These are phyloP conservation scores for Chaetodon trifascialis DNA, from an alignment of 2,113 vertebrate species.

Conservation along the genomic window DNA sequence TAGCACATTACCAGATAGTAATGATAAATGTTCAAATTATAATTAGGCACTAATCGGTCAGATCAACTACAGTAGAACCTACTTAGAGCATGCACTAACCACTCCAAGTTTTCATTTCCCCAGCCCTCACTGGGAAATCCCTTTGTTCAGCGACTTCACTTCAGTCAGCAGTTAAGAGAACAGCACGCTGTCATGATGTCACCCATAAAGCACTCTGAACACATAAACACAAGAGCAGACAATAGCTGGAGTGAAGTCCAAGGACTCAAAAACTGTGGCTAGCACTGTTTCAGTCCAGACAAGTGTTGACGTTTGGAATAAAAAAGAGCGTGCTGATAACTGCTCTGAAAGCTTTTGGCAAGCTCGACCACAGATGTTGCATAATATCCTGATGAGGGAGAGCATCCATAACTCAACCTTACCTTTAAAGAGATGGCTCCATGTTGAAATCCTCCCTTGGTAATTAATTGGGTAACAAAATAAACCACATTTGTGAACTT, in stretches of 20 bases:
- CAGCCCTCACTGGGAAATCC: slow-evolving; percentile 37
- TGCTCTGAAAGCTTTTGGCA: slow-evolving; percentile 22
- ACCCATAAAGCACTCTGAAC: slow-evolving; percentile 10
- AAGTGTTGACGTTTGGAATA: slow-evolving; percentile 25
- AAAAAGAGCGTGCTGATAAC: slow-evolving; percentile 15
- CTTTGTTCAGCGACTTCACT: slow-evolving; percentile 22
- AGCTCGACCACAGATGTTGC: slow-evolving; percentile 7
- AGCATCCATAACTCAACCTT: neutral
- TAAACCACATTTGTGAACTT: neutral
- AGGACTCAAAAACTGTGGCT: slow-evolving; percentile 1
- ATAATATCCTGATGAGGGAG: slow-evolving; percentile 7
- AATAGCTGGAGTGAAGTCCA: neutral
- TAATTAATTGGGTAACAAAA: neutral
- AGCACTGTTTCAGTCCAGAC: neutral
- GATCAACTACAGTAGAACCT: slow-evolving; percentile 12
- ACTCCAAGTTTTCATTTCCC: neutral
- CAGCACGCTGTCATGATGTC: slow-evolving; percentile 38
- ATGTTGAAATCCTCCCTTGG: slow-evolving; percentile 3
- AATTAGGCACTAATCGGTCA: neutral
- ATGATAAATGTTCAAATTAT: neutral
- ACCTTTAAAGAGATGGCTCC: neutral
- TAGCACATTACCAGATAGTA: neutral
- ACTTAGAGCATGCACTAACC: neutral
- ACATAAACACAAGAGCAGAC: neutral
- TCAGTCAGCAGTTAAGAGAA: slow-evolving; percentile 23